These are phyloP conservation scores for Paraescarpia echinospica DNA, from an alignment of 1,140 invertebrate species.

Conservation along the genomic window DNA sequence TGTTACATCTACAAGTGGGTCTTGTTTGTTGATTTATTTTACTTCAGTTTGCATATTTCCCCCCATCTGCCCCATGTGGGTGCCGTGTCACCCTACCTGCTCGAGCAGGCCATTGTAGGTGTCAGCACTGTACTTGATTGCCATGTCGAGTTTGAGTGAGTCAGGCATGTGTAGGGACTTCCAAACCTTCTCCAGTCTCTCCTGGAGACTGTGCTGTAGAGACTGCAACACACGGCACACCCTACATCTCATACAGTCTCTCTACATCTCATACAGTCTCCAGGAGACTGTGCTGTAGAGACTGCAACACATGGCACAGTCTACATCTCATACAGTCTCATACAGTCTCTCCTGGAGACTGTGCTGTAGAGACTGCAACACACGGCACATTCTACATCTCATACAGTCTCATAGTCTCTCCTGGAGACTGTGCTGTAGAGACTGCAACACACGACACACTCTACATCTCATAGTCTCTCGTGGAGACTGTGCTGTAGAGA, in stretches of 20 bases:
- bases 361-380: too few species aligned
- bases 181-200: constrained; percentile 56
- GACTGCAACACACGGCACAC: background rate
- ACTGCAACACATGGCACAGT: too few species aligned
- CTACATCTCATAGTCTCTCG: too few species aligned
- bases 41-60: background rate
- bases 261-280: background rate
- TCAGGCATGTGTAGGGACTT: constrained; percentile 53
- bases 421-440: too few species aligned
- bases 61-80: too few species aligned
- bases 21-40: background rate
- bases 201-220: constrained; percentile 39
- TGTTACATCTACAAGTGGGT: background rate
- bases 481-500: too few species aligned
- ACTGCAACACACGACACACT: too few species aligned
- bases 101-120: constrained; percentile 46
- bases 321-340: too few species aligned
- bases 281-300: background rate
- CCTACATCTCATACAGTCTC: too few species aligned
- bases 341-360: too few species aligned
- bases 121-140: constrained; percentile 57
- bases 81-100: constrained; percentile 25
- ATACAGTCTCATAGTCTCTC: too few species aligned
- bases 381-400: too few species aligned
- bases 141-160: constrained; percentile 54